Base-by-base conservation (phyloP, 1,140 invertebrate species). In the Trypoxylus dichotomus region DNA sequence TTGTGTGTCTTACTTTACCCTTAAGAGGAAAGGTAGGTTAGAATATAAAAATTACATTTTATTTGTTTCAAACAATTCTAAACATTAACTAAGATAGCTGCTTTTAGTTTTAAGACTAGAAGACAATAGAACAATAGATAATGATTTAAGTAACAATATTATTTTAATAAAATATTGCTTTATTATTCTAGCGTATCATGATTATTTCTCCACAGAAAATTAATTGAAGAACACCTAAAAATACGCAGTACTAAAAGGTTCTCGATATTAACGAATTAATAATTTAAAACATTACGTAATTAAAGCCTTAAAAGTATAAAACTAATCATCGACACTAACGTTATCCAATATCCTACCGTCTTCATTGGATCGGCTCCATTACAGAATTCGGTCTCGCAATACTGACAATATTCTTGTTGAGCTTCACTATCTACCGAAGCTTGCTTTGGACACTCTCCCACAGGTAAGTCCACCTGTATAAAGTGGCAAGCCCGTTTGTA, bases 401-500 rank as follows among this genome's bases (percentile, higher is more conserved):
- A 27, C 21, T 68, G 24, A 27, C 60, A 68, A 68, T 24, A 68
- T 24, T 68, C 21, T 27, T 27, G 19, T 75, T 71, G 25, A 43
- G 60, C 21, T 25, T 60, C 7, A 29, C 25, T 3, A 15, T 41
- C 10, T 68, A 19, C 5, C 27, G 6, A 21, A 7, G 13, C 13
- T 21, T 32, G 7, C 25, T 21, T 32, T 5, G 42, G 25, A 21
- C 77, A 78, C 0, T 71, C 72, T 37, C 77, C 77, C 10, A 75
- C 54, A 11, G 21, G 8, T 68, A 54, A 32, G 10, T 75, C 42
- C 6, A 25, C 27, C 15, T 13, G 19, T 27, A 78, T 60, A 42
- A 21, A 27, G 19, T 74, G 15, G 21, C 77, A 78, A 15, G 54
- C 2, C 41, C 77, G 58, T 1, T 54, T 63, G n/a, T 78, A 78